Conservation (phyloP, 92 coral and sea anemone species). For the Pocillopora meandrina region DNA sequence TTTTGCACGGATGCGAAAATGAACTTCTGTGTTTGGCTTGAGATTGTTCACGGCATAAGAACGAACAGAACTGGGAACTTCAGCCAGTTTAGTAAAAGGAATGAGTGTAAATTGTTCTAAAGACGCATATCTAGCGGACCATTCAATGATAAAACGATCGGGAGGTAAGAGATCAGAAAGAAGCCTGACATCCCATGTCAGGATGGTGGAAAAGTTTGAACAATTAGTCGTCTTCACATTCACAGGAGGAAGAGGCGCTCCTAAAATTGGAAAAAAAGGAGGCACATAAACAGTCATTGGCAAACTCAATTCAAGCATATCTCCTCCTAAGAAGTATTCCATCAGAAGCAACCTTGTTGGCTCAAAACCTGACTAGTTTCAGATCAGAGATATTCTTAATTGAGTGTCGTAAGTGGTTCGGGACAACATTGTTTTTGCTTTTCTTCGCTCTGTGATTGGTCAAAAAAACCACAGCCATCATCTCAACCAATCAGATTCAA, state of each 20-base stretch:
- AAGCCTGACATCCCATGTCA: slow-evolving; percentile 37
- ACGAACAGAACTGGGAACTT: slow-evolving; percentile 1
- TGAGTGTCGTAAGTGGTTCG: too few relatives aligned
- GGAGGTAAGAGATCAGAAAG: slow-evolving; percentile 27
- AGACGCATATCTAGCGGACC: not conserved
- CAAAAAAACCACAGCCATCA: too few relatives aligned
- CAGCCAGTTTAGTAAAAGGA: slow-evolving; percentile 23
- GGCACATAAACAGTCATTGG: not conserved
- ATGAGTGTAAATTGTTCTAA: not conserved
- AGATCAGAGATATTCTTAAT: too few relatives aligned
- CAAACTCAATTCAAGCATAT: not conserved
- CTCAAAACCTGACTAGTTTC: too few relatives aligned
- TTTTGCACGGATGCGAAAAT: slow-evolving; percentile 53
- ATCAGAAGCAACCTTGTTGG: too few relatives aligned
- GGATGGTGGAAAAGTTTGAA: slow-evolving; percentile 30
- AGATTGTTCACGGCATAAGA: slow-evolving; percentile 27
- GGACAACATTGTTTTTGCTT: too few relatives aligned
- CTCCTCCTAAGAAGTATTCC: too few relatives aligned
- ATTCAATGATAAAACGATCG: slow-evolving; percentile 46
- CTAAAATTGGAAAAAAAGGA: slow-evolving; percentile 15
- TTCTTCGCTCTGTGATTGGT: too few relatives aligned
- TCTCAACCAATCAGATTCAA: too few relatives aligned
- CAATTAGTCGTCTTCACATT: slow-evolving; percentile 44
- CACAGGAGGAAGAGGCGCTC: slow-evolving; percentile 62
- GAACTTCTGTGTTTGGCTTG: slow-evolving; percentile 26